Percentiles rank a stretch among this genome's conserved stretches.
Evolutionary conservation across 2,113 vertebrate species (phyloP).

Genomic region (Chaenocephalus aceratus): DNA sequence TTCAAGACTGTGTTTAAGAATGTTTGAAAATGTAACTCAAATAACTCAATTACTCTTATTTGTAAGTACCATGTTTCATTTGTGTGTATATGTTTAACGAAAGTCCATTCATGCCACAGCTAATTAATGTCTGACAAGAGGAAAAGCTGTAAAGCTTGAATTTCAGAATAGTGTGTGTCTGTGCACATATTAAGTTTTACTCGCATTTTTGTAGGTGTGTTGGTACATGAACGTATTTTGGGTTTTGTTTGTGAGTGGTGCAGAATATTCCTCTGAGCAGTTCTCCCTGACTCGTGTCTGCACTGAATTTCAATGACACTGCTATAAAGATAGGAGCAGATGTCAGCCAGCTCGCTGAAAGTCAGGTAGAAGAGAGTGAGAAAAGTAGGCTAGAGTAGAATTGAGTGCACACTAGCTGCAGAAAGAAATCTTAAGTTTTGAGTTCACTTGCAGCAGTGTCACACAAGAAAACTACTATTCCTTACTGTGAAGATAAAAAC

Average conservation of each 20-base stretch:
- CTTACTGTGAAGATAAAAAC: slow-evolving; percentile 10
- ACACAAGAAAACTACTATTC: slow-evolving; percentile 13
- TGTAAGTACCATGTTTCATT: neutral
- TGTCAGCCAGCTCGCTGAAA: slow-evolving; percentile 73
- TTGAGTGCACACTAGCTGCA: slow-evolving; percentile 45
- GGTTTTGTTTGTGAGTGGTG: slow-evolving; percentile 53
- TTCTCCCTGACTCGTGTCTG: slow-evolving; percentile 68
- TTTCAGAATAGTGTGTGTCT: neutral
- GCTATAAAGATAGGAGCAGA: slow-evolving; percentile 77
- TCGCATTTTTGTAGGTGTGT: slow-evolving; percentile 8
- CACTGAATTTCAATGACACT: slow-evolving; percentile 79
- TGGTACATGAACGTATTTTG: neutral
- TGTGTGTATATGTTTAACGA: slow-evolving; percentile 33
- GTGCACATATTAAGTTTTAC: neutral
- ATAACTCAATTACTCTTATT: slow-evolving; percentile 2
- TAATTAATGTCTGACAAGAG: slow-evolving; percentile 52
- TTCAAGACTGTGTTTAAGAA: slow-evolving; percentile 9
- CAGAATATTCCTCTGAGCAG: slow-evolving; percentile 68
- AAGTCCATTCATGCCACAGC: slow-evolving; percentile 40
- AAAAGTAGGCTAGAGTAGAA: slow-evolving; percentile 45
- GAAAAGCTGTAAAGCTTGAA: slow-evolving; percentile 20
- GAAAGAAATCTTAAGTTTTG: slow-evolving; percentile 38
- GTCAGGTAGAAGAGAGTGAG: slow-evolving; percentile 66
- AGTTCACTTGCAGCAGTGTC: slow-evolving; percentile 40
- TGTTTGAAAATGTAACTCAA: slow-evolving; percentile 16